A percentile compares a stretch with the other conserved stretches of the same genome.
Evolutionary conservation across 2,113 vertebrate genomes (phyloP).

Genomic region (Chaetorhynchus papuensis): DNA sequence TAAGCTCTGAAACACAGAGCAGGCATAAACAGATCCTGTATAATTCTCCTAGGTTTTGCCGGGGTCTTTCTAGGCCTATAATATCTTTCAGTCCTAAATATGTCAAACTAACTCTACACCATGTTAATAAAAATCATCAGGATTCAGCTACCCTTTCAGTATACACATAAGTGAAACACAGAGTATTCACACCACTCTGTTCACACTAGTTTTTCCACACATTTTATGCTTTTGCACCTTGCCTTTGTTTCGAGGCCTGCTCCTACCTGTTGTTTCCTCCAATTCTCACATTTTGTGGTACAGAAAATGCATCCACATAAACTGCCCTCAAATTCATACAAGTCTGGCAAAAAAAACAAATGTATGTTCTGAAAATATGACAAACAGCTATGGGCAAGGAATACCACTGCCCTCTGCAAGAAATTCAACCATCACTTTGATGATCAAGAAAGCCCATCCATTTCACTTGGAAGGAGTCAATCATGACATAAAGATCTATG

Average conservation of each 20-base stretch:
- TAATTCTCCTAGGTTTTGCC: not conserved
- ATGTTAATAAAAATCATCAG: not conserved
- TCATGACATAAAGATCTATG: not conserved
- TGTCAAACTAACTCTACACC: not conserved
- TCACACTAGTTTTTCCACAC: not conserved
- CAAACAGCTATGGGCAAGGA: not conserved
- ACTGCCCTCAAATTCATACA: not conserved
- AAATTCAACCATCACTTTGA: not conserved
- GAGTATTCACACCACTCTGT: not conserved
- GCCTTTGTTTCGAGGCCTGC: not conserved
- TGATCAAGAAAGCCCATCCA: not conserved
- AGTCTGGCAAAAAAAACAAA: not conserved
- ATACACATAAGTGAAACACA: not conserved
- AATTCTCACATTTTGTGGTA: rapidly evolving
- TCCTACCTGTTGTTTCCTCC: not conserved
- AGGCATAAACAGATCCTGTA: not conserved
- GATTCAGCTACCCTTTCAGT: not conserved
- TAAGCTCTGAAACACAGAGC: not conserved
- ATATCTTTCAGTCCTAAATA: not conserved
- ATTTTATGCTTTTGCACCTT: not conserved
- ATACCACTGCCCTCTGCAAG: not conserved
- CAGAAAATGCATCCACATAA: not conserved
- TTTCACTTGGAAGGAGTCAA: not conserved
- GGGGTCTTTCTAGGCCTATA: not conserved
- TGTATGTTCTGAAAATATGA: not conserved